Conservation (phyloP, 2,888 invertebrate genomes). For the Tridacna crocea region DNA sequence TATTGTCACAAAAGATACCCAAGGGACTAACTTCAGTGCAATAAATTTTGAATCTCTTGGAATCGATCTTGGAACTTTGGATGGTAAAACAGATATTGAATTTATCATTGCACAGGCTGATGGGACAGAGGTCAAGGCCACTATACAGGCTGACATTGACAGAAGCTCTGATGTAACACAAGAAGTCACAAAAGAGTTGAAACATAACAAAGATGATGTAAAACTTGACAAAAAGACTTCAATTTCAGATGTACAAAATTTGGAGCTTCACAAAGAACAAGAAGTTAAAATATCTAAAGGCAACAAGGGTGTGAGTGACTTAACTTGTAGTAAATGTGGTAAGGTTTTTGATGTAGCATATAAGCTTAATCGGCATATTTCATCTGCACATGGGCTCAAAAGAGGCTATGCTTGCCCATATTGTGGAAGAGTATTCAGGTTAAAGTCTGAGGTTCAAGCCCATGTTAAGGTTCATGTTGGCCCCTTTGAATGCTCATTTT, state of each 20-base stretch:
- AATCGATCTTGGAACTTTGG: constrained; percentile 38
- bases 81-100: constrained; percentile 52
- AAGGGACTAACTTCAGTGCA: constrained; percentile 46
- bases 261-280: constrained; percentile 36
- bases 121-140: constrained; percentile 48
- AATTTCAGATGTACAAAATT: background rate
- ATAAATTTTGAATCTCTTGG: constrained; percentile 47
- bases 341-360: constrained; percentile 20
- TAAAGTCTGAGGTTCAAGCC: constrained; percentile 13
- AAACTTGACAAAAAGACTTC: background rate
- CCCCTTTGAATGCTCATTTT: constrained; percentile 38
- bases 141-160: constrained; percentile 34
- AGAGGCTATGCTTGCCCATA: constrained; percentile 33
- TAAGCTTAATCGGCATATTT: constrained; percentile 26
- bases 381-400: constrained; percentile 11
- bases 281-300: background rate
- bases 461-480: constrained; percentile 42
- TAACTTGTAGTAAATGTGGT: constrained; percentile 35
- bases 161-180: background rate
- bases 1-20: constrained; percentile 49
- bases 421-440: constrained; percentile 36
- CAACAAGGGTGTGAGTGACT: constrained; percentile 8
- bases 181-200: background rate
- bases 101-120: constrained; percentile 53
- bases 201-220: background rate